These are phyloP conservation scores for Danaus chrysippus DNA, from an alignment of 2,888 invertebrate species.

Conservation along the genomic window DNA sequence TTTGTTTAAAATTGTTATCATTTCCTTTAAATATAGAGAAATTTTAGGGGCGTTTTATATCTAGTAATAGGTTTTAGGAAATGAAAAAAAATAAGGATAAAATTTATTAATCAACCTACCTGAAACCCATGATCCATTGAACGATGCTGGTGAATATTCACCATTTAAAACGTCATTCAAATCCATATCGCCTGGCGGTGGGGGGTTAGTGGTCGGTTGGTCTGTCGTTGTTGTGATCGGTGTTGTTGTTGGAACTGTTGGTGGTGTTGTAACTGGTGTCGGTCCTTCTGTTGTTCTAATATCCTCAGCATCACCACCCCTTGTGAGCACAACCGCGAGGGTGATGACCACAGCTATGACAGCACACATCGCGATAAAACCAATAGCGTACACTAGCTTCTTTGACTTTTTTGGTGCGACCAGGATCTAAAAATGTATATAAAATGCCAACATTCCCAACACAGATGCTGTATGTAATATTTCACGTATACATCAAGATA, in stretches of 20 bases:
- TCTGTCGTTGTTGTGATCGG: conserved; percentile 23
- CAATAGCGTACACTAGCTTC: conserved; percentile 76
- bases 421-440: conserved; percentile 73
- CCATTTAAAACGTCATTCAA: conserved; percentile 87
- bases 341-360: conserved; percentile 81
- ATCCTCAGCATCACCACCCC: conserved; percentile 52
- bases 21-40: too few species aligned
- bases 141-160: conserved; percentile 81
- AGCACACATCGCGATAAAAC: conserved; percentile 75
- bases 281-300: conserved; percentile 49
- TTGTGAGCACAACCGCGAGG: conserved; percentile 77
- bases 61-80: too few species aligned
- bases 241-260: conserved; percentile 26
- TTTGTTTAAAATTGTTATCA: too few species aligned
- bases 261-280: conserved; percentile 19
- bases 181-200: conserved; percentile 56
- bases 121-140: conserved; percentile 90
- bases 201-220: conserved; percentile 30
- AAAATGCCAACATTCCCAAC: not conserved
- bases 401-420: conserved; percentile 78
- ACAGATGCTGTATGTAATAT: not conserved
- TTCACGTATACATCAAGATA: not conserved
- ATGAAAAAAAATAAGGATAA: too few species aligned
- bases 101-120: conserved; percentile 68
- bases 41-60: too few species aligned